Percentiles rank a stretch among this genome's conserved stretches.
These are phyloP conservation scores for Drosophila setifemur DNA, from an alignment of 1,140 invertebrate species.

Conservation along the genomic window DNA sequence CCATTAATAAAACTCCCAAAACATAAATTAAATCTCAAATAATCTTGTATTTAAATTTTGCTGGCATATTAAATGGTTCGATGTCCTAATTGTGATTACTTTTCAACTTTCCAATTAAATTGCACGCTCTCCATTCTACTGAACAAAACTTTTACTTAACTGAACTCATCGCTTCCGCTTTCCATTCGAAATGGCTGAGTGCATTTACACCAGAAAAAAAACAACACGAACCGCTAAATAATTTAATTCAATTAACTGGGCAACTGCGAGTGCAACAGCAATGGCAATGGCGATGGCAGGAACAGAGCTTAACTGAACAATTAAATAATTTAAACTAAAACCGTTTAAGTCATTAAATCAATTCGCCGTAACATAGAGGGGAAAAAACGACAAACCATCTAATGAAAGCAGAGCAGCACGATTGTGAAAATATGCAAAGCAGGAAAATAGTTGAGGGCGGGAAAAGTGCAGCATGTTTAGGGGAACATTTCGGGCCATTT, in stretches of 20 bases:
- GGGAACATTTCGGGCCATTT: slow-evolving; percentile 9
- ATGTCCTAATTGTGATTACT: neutral
- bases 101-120: neutral
- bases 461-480: slow-evolving; percentile 14
- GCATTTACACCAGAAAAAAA: slow-evolving; percentile 1
- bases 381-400: slow-evolving; percentile 5
- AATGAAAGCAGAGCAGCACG: slow-evolving; percentile 28
- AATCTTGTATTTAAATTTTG: too few relatives aligned
- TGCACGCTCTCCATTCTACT: neutral
- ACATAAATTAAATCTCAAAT: too few relatives aligned
- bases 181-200: neutral
- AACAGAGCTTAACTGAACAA: slow-evolving; percentile 40
- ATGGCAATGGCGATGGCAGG: neutral
- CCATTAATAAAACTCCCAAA: too few relatives aligned
- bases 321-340: slow-evolving; percentile 67
- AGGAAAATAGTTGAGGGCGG: slow-evolving; percentile 1
- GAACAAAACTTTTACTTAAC: neutral
- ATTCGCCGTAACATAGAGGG: slow-evolving; percentile 14
- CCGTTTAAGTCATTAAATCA: slow-evolving; percentile 70
- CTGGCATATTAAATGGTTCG: too few relatives aligned
- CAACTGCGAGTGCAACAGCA: neutral
- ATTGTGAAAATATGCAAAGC: slow-evolving; percentile 63
- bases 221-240: slow-evolving; percentile 48
- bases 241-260: slow-evolving; percentile 68
- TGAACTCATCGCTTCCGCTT: slow-evolving; percentile 11